Evolutionary conservation across 1,140 invertebrate species (phyloP).

Genomic region (Eupristina koningsbergeri): DNA sequence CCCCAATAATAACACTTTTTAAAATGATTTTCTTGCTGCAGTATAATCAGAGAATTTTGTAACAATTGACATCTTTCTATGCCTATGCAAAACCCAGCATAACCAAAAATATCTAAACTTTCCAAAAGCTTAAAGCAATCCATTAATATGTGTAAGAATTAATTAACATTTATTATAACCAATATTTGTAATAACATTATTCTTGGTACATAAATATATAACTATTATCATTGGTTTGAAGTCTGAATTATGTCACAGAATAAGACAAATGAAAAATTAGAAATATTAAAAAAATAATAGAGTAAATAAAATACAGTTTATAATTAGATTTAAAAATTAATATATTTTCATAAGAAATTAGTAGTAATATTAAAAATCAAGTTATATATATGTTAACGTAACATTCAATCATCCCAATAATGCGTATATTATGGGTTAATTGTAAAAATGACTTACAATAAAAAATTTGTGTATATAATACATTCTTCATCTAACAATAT

Average conservation of each 20-base stretch:
- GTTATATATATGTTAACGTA: slow-evolving; percentile 37
- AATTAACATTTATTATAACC: neutral
- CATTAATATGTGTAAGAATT: slow-evolving; percentile 54
- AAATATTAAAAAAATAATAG: neutral
- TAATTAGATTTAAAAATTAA: neutral
- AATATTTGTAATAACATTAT: slow-evolving; percentile 2
- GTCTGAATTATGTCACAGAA: neutral
- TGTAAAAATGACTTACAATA: slow-evolving; percentile 31
- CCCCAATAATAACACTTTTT: slow-evolving; percentile 83
- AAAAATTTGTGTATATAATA: slow-evolving; percentile 48
- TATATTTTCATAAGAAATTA: slow-evolving; percentile 37
- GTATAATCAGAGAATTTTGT: slow-evolving; percentile 79
- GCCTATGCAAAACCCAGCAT: slow-evolving; percentile 77
- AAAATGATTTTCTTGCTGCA: slow-evolving; percentile 86
- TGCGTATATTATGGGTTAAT: slow-evolving; percentile 26
- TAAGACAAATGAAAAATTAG: slow-evolving; percentile 37
- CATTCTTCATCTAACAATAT: slow-evolving; percentile 40
- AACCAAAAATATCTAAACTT: slow-evolving; percentile 68
- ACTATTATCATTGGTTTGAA: slow-evolving; percentile 2
- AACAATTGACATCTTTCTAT: slow-evolving; percentile 79
- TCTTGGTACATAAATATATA: neutral
- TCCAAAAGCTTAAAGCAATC: slow-evolving; percentile 63
- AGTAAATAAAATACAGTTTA: neutral
- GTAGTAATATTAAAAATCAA: slow-evolving; percentile 33
- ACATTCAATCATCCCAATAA: slow-evolving; percentile 2